A percentile compares a stretch with the other conserved stretches of the same genome.
Conservation (phyloP, 2,113 vertebrate species). For the Nibea albiflora region DNA sequence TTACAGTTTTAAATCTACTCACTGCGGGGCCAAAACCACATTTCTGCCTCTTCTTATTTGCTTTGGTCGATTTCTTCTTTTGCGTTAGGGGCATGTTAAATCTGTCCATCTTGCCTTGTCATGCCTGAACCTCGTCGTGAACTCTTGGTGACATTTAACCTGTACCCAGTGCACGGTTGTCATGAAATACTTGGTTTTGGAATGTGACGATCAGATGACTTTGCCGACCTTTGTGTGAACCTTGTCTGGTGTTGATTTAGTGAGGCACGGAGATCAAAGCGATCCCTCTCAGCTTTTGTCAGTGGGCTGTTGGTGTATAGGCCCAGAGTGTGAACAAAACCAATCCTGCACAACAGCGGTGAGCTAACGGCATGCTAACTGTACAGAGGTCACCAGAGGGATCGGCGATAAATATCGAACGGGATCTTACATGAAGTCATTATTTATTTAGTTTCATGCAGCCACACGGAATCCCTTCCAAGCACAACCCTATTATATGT, state of each 20-base stretch:
- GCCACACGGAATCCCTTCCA: neutral
- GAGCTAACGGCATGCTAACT: slow-evolving; percentile 44
- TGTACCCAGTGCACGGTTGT: slow-evolving; percentile 69
- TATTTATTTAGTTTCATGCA: neutral
- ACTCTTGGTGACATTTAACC: slow-evolving; percentile 80
- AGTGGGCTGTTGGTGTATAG: slow-evolving; percentile 54
- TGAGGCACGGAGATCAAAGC: slow-evolving; percentile 82
- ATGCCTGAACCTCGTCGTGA: slow-evolving; percentile 48
- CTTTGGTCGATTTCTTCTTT: neutral
- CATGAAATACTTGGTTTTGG: slow-evolving; percentile 75
- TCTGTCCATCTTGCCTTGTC: slow-evolving; percentile 52
- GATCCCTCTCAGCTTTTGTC: slow-evolving; percentile 66
- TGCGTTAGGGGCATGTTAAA: slow-evolving; percentile 44
- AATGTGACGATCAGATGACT: slow-evolving; percentile 85
- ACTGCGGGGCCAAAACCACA: slow-evolving; percentile 13
- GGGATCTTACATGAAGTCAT: neutral
- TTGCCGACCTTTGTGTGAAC: slow-evolving; percentile 83
- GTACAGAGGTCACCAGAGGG: slow-evolving; percentile 39
- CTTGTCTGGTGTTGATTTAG: slow-evolving; percentile 85
- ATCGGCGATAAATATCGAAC: neutral
- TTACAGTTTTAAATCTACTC: slow-evolving; percentile 21
- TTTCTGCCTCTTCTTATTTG: slow-evolving; percentile 3
- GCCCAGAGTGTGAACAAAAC: slow-evolving; percentile 70
- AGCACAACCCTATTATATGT: slow-evolving; percentile 29
- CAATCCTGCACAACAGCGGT: slow-evolving; percentile 33